Evolutionary conservation across 1,140 invertebrate species (phyloP), one percentile per base, ranked within the genome.

Genomic region (Scaptomyza hsui): DNA sequence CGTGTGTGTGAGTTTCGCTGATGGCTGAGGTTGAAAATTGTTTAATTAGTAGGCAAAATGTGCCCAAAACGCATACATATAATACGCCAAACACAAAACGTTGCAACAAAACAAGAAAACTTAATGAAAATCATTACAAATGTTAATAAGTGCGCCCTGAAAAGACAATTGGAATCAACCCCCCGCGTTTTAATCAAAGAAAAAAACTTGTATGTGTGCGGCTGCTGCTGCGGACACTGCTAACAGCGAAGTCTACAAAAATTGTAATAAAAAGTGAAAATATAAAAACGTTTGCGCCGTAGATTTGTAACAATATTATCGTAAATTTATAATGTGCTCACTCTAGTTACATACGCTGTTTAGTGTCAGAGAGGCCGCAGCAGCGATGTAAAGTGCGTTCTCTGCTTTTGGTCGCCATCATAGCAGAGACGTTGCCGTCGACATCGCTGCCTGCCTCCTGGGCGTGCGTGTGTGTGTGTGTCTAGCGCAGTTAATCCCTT

Each of bases 361-460:
- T 16, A 51, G 71, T 35, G 21, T 12, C 60, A 44, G 19, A 37
- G 41, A 35, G 18, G 26, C 47, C 39, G 19, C 29, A 18, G 42
- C 52, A 75, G 52, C 60, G 71, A 62, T 81, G 82, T 70, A 88
- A 86, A 86, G 77, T 86, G 82, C 78, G 81, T 88, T 85, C 82
- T 79, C 82, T 81, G 73, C 78, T 61, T 69, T 60, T 72, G 73
- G 81, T 88, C 82, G 81, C 81, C 81, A 86, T 86, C 82, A 86
- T 69, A 88, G 81, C 63, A 56, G 63, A 68, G 73, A 69, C 53
- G 39, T 56, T 18, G 55, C 41, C 41, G 69, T 47, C 41, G 56
- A 42, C 68, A 21, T 42, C 67, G 67, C 41, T 70, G 67, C 42
- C 19, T 44, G 44, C 39, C 62, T 72, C 45, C 69, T 72, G 55